Evolutionary conservation across 2,888 invertebrate species (phyloP).

Genomic region (Microdon myrmicae): DNA sequence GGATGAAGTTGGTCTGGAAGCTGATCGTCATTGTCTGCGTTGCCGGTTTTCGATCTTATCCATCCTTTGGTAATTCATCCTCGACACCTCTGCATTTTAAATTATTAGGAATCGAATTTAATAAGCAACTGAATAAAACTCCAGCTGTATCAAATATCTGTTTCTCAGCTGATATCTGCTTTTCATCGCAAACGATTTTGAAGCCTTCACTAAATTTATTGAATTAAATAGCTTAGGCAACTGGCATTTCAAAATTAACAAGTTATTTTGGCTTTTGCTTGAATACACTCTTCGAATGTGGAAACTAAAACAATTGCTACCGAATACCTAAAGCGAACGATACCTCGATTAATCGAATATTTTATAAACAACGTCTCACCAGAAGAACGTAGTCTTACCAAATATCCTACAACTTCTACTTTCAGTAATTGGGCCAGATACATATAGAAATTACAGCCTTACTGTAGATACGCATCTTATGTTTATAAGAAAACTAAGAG

Average conservation of each 20-base stretch:
- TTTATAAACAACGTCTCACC: conserved; percentile 75
- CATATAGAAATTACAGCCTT: conserved; percentile 71
- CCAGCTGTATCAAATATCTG: conserved; percentile 89
- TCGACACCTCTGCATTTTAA: conserved; percentile 76
- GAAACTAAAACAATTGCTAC: conserved; percentile 80
- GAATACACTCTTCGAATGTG: conserved; percentile 81
- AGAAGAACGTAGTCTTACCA: conserved; percentile 78
- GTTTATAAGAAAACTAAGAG: conserved; percentile 82
- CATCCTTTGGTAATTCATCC: conserved; percentile 78
- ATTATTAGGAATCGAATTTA: conserved; percentile 81
- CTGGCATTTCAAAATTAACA: conserved; percentile 89
- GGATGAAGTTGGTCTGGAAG: no score
- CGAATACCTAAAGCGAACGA: conserved; percentile 81
- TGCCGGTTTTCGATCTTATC: conserved; percentile 90
- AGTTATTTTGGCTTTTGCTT: conserved; percentile 87
- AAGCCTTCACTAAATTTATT: conserved; percentile 84
- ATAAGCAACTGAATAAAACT: conserved; percentile 83
- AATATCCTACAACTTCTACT: conserved; percentile 88
- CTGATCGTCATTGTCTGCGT: conserved; percentile 95
- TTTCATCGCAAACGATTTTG: conserved; percentile 79
- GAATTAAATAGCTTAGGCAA: conserved; percentile 83
- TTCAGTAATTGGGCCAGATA: conserved; percentile 70
- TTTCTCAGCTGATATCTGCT: conserved; percentile 86
- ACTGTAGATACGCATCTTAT: conserved; percentile 80
- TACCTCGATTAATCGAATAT: conserved; percentile 86